phyloP scores from a whole-genome alignment of 2,888 invertebrate genomes.

The Tenthredo livida region DNA sequence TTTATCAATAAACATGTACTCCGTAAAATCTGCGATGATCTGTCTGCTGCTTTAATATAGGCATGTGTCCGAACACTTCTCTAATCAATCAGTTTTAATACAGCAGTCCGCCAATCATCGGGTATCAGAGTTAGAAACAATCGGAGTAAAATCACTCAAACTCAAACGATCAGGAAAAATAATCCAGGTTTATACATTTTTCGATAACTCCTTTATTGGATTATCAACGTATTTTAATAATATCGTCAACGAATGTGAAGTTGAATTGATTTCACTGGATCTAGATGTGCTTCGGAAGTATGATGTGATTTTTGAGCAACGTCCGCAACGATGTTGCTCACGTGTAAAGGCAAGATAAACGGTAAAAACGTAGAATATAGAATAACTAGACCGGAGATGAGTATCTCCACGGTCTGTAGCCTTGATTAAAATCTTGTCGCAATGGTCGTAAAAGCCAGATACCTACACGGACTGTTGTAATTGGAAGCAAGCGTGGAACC shows the following conservation, averaged over 20 bases:
- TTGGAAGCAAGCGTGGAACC: not conserved
- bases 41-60: not conserved
- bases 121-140: too few relatives aligned
- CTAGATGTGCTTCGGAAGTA: not conserved
- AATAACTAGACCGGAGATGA: not conserved
- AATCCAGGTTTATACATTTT: too few relatives aligned
- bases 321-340: not conserved
- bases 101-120: too few relatives aligned
- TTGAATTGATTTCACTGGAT: not conserved
- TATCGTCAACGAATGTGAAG: not conserved
- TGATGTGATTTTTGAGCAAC: not conserved
- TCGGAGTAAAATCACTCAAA: too few relatives aligned
- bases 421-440: constrained; percentile 39
- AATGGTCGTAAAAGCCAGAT: constrained; percentile 30
- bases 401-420: constrained; percentile 8
- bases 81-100: too few relatives aligned
- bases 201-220: not conserved
- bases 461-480: not conserved
- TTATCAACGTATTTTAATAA: not conserved
- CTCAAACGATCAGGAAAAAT: too few relatives aligned
- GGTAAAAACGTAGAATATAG: not conserved
- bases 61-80: not conserved
- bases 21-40: not conserved
- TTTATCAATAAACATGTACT: too few relatives aligned
- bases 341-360: not conserved